These are phyloP conservation scores for Gastrophysa polygoni DNA, from an alignment of 2,888 invertebrate species.

Conservation along the genomic window DNA sequence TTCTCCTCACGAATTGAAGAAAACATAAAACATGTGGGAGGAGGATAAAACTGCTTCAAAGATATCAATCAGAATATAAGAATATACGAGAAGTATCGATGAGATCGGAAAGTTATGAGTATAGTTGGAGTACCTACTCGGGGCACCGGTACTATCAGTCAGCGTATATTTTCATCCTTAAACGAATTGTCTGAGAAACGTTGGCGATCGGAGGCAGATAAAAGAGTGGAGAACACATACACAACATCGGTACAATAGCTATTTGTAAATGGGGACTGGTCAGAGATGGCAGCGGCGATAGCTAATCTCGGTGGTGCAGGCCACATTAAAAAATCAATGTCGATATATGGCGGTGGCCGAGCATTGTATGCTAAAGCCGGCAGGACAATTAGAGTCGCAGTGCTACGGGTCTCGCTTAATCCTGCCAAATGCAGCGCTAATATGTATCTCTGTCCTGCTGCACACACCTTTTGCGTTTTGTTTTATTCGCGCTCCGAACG, in stretches of 20 bases:
- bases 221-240: conserved; percentile 25
- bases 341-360: conserved; percentile 49
- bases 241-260: conserved; percentile 49
- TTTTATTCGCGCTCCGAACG: conserved; percentile 1
- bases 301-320: conserved; percentile 53
- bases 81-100: too few species aligned
- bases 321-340: conserved; percentile 56
- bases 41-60: too few species aligned
- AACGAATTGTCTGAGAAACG: conserved; percentile 47
- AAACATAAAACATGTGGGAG: too few species aligned
- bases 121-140: background rate
- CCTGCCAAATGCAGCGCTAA: conserved; percentile 42
- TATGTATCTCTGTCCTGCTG: conserved; percentile 28
- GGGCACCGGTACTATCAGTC: conserved; percentile 12
- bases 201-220: conserved; percentile 38
- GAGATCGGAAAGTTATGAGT: background rate
- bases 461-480: conserved; percentile 8
- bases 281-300: conserved; percentile 54
- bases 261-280: conserved; percentile 56
- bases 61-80: too few species aligned
- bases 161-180: conserved; percentile 27
- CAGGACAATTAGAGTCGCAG: conserved; percentile 52
- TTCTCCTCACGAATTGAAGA: too few species aligned
- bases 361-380: conserved; percentile 56
- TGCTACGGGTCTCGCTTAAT: conserved; percentile 39